Conservation (phyloP, 2,888 invertebrate species). For the Idaea dimidiata region DNA sequence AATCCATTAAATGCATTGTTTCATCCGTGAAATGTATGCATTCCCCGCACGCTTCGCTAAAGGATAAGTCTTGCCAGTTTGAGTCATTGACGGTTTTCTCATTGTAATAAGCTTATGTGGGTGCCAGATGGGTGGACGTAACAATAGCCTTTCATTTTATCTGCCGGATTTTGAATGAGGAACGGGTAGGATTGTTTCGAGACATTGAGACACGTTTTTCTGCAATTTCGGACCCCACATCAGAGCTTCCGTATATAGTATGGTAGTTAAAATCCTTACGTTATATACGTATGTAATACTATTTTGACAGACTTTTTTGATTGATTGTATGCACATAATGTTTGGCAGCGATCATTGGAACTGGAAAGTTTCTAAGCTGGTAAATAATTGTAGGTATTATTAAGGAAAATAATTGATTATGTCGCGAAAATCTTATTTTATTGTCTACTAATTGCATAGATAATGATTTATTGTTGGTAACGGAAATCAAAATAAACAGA, state of each 20-base stretch:
- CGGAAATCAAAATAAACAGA: too few species aligned
- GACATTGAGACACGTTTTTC: not conserved
- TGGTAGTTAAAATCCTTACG: too few species aligned
- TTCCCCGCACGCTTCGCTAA: slow-evolving; percentile 10
- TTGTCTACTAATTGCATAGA: not conserved
- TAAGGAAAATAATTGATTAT: too few species aligned
- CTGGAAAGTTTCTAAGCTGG: too few species aligned
- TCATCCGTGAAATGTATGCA: slow-evolving; percentile 16
- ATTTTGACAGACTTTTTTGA: too few species aligned
- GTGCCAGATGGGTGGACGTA: slow-evolving; percentile 36
- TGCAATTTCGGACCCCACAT: not conserved
- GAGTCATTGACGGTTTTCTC: slow-evolving; percentile 50
- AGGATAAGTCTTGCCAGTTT: slow-evolving; percentile 41
- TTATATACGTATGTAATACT: too few species aligned
- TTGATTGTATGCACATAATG: too few species aligned
- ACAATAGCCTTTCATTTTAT: slow-evolving; percentile 34
- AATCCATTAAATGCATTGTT: slow-evolving; percentile 27
- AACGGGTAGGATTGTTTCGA: slow-evolving; percentile 7
- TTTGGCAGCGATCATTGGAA: too few species aligned
- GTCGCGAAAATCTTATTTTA: too few species aligned
- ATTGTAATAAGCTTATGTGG: slow-evolving; percentile 46
- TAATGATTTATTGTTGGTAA: not conserved
- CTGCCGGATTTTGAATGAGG: slow-evolving; percentile 18
- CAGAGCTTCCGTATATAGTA: too few species aligned
- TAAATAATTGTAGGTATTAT: too few species aligned